Evolutionary conservation across 2,797 vertebrate genomes (phyloP).

Genomic region (Danio jaintianensis): DNA sequence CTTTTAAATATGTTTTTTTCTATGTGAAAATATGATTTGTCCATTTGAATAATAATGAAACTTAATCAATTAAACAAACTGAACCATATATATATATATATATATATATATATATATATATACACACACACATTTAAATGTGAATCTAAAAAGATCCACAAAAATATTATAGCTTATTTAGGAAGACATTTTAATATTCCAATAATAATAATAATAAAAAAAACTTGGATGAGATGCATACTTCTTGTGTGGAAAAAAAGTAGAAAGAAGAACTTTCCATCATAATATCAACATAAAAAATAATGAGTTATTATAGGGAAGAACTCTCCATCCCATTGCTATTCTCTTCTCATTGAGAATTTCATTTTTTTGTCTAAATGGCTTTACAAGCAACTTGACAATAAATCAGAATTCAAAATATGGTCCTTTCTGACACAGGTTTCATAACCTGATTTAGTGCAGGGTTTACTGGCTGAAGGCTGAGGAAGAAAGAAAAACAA

Average conservation of each 20-base stretch:
- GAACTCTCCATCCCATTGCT: not conserved
- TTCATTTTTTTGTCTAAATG: constrained; percentile 56
- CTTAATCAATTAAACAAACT: not conserved
- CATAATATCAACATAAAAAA: constrained; percentile 8
- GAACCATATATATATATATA: too few species aligned
- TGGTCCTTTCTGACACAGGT: constrained; percentile 51
- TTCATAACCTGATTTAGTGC: constrained; percentile 72
- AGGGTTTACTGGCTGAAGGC: constrained; percentile 55
- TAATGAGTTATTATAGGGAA: constrained; percentile 22
- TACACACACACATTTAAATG: not conserved
- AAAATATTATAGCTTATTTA: not conserved
- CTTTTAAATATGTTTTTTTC: not conserved
- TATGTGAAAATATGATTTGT: not conserved
- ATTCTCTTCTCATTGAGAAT: constrained; percentile 44
- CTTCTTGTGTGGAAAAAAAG: not conserved
- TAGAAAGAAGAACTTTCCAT: constrained; percentile 12
- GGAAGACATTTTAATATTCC: not conserved
- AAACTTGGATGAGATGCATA: not conserved
- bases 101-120: too few species aligned
- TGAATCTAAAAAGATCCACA: not conserved
- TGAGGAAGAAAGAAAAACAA: constrained; percentile 64
- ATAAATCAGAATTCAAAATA: constrained; percentile 66
- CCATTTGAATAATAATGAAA: not conserved
- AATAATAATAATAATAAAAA: not conserved
- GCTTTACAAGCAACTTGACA: constrained; percentile 56